Conservation (phyloP, 2,888 invertebrate genomes). For the Hypomecis punctinalis region DNA sequence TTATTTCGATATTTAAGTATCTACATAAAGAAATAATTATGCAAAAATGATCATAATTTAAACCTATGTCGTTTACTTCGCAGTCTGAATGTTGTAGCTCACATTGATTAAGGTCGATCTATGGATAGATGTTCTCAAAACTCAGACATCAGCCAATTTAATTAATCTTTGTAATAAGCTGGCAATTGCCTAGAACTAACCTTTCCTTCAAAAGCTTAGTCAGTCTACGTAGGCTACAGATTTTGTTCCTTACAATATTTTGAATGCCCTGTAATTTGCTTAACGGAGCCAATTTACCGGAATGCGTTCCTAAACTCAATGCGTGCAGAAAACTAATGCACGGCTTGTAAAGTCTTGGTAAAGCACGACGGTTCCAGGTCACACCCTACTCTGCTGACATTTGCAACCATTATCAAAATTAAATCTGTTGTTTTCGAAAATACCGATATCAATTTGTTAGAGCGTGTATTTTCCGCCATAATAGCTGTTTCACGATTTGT, state of each 20-base stretch:
- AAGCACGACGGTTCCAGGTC: slow-evolving; percentile 41
- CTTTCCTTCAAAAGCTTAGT: neutral
- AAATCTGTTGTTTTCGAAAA: slow-evolving; percentile 36
- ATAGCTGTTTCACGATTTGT: slow-evolving; percentile 51
- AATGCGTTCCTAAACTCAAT: slow-evolving; percentile 52
- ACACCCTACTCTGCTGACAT: slow-evolving; percentile 29
- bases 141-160: neutral
- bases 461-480: slow-evolving; percentile 40
- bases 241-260: neutral
- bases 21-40: no score
- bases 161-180: no score
- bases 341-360: slow-evolving; percentile 39
- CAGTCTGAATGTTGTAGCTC: no score
- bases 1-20: neutral
- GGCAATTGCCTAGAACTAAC: neutral
- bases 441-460: slow-evolving; percentile 39
- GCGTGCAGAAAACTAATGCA: slow-evolving; percentile 62
- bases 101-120: no score
- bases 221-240: neutral
- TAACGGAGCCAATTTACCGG: slow-evolving; percentile 50
- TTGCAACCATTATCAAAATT: slow-evolving; percentile 45
- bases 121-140: neutral
- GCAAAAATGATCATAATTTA: no score
- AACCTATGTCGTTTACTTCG: no score
- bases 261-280: slow-evolving; percentile 24